A percentile compares a stretch with the other conserved stretches of the same genome.
Conservation (phyloP, 2,797 vertebrate genomes). For the Cossypha heuglini region DNA sequence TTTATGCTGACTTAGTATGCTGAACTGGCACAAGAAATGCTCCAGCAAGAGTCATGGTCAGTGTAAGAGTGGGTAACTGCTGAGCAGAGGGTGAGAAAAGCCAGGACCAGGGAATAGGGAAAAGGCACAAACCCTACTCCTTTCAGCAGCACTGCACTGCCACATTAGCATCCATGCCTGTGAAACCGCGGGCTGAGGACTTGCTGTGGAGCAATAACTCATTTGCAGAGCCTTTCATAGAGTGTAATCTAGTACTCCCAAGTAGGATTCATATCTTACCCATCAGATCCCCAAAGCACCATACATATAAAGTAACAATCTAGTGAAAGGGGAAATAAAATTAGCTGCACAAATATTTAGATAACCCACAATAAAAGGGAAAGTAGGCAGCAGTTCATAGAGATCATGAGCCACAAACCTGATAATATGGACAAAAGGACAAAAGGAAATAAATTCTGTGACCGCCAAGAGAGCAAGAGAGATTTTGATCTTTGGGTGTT, state of each 20-base stretch:
- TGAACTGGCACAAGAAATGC: not conserved
- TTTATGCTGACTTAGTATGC: not conserved
- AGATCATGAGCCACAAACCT: not conserved
- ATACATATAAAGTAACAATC: not conserved
- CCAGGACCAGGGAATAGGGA: not conserved
- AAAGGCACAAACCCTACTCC: not conserved
- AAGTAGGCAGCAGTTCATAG: not conserved
- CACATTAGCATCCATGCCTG: not conserved
- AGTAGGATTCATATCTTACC: not conserved
- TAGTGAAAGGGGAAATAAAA: conserved; percentile 15
- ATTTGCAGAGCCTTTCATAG: conserved; percentile 3
- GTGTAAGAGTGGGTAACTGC: not conserved
- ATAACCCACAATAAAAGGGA: not conserved
- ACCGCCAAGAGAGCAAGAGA: not conserved
- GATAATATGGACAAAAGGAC: not conserved
- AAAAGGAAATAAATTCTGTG: not conserved
- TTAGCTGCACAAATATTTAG: conserved; percentile 4
- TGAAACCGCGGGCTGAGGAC: conserved; percentile 1
- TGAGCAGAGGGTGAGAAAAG: not conserved
- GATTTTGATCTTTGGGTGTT: not conserved
- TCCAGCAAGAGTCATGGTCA: not conserved
- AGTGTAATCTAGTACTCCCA: not conserved
- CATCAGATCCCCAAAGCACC: not conserved
- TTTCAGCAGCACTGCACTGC: conserved; percentile 11
- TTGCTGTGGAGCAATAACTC: not conserved